phyloP scores from a whole-genome alignment of 2,797 vertebrate genomes.

The Ctenopoma kingsleyae region DNA sequence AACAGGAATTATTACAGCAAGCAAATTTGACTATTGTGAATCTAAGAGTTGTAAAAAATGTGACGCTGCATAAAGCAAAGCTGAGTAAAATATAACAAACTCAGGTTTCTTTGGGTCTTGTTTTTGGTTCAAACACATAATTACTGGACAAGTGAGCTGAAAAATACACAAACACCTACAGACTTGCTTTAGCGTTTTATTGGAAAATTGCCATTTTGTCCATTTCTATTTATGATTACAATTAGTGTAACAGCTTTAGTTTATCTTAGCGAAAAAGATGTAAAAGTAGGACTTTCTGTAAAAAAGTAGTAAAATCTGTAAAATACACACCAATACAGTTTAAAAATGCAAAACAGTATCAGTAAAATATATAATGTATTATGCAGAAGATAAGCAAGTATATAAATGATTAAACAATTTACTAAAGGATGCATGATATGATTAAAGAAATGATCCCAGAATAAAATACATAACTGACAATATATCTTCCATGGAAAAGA shows the following conservation, averaged over 20 bases:
- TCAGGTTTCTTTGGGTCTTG: no score
- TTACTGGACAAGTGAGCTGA: not conserved
- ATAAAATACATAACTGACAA: no score
- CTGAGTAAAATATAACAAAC: no score
- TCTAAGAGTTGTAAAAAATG: not conserved
- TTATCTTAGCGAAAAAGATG: not conserved
- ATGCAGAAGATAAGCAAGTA: not conserved
- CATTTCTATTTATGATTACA: constrained; percentile 9
- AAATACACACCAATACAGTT: not conserved
- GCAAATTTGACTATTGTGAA: not conserved
- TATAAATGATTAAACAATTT: not conserved
- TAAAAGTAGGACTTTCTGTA: not conserved
- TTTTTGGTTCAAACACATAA: no score
- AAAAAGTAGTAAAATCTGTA: not conserved
- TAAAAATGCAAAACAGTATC: constrained; percentile 4
- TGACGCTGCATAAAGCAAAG: no score
- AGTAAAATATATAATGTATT: constrained; percentile 1
- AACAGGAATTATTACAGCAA: not conserved
- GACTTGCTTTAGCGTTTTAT: constrained; percentile 51
- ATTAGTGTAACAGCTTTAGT: constrained; percentile 39
- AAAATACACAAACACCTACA: not conserved
- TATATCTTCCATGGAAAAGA: not conserved
- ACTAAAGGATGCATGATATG: not conserved
- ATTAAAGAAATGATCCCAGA: not conserved
- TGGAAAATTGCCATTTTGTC: constrained; percentile 16